Base-by-base conservation (phyloP, 1,140 invertebrate species). In the Euglossa dilemma region DNA sequence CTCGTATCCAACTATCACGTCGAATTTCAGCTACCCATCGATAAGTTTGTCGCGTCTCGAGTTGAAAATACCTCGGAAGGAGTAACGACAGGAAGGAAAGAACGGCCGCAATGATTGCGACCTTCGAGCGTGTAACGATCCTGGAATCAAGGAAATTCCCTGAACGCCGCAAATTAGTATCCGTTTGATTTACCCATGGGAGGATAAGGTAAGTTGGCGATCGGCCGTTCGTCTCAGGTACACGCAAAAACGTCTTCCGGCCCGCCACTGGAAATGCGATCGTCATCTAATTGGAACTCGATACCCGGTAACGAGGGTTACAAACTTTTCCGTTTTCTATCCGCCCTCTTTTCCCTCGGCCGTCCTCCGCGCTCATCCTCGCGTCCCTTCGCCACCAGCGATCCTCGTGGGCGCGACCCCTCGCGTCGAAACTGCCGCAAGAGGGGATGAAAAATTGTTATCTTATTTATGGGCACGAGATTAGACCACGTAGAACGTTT, bases 281-380 rank as follows among this genome's bases (percentile, higher is more conserved):
- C 92, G 92, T 92, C 91, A 92, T 93, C 92, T 93, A 93, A 93
- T 93, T 93, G 92, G 90, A 93, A 93, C 92, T 92, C 92, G 92
- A 93, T 93, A 93, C 84, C 83, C 82, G 56, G 85, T 93, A 93
- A 93, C 92, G 92, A 93, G 92, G 91, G 91, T 91, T 91, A 85
- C 88, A 89, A 93, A 93, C 90, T 93, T 92, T 91, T 87, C 87
- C 85, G 85, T 88, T 91, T 90, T 90, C 90, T 87, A 72, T 80
- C 88, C 82, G 80, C 66, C 85, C 81, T 85, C 63, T 77, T 86
- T 81, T 14, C 75, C 23, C 45, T 56, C n/a, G 50, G 61, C 61
- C 45, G 56, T 28, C 81, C 28, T 28, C 67, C 73, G 73, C 71
- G 56, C 66, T 67, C 61, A 16, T 56, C 43, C 23, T 63, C 83